These are phyloP conservation scores for Eurystomus glaucurus DNA, from an alignment of 2,797 vertebrate genomes.

Conservation along the genomic window DNA sequence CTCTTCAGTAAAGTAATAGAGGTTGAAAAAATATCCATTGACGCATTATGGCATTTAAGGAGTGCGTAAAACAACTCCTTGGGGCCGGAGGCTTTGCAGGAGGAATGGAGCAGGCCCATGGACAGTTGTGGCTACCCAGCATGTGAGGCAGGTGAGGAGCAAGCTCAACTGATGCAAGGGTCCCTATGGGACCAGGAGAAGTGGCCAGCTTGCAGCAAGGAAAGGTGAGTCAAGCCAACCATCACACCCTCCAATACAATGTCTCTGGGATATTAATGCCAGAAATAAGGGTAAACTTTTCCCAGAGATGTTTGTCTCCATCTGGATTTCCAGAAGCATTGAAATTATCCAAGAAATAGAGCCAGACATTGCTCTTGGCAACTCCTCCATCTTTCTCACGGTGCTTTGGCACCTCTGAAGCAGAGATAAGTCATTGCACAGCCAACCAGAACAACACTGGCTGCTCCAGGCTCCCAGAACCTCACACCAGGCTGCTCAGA, in stretches of 20 bases:
- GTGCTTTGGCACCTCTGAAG: not conserved
- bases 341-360: not conserved
- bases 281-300: accelerated
- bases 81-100: not conserved
- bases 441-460: accelerated
- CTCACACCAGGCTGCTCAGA: not conserved
- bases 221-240: not conserved
- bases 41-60: not conserved
- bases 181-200: not conserved
- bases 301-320: not conserved
- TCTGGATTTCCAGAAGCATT: not conserved
- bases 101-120: not conserved
- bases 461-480: not conserved
- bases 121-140: accelerated
- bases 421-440: not conserved
- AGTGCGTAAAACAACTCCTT: not conserved
- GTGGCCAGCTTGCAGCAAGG: not conserved
- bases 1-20: not conserved
- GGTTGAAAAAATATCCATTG: not conserved
- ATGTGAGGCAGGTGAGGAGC: accelerated
- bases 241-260: accelerated
- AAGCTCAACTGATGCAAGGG: accelerated
- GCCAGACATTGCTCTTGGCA: not conserved
- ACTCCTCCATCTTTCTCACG: not conserved
- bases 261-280: not conserved